phyloP scores from a whole-genome alignment of 2,888 invertebrate species.

The Ochropleura plecta region DNA sequence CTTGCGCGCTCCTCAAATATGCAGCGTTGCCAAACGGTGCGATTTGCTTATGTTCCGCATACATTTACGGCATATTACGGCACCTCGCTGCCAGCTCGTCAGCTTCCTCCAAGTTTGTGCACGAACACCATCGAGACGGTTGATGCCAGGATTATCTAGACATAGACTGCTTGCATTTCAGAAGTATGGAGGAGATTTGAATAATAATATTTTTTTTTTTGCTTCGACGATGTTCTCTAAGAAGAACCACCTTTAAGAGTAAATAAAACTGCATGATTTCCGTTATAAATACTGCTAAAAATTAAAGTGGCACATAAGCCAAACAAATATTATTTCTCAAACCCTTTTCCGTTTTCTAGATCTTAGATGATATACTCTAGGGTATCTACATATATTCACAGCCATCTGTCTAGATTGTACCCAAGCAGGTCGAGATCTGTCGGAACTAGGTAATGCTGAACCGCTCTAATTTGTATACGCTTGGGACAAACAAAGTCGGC shows the following conservation, averaged over 20 bases:
- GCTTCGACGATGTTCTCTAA: neutral
- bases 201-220: neutral
- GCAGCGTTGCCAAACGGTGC: constrained; percentile 44
- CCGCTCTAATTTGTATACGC: neutral
- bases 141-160: neutral
- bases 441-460: neutral
- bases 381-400: neutral
- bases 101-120: constrained; percentile 12
- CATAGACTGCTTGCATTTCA: neutral
- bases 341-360: neutral
- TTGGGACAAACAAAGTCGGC: constrained; percentile 8
- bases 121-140: constrained; percentile 12
- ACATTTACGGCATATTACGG: constrained; percentile 44
- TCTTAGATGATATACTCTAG: neutral
- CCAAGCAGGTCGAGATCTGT: neutral
- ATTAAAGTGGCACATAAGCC: neutral
- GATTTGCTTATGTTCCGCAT: constrained; percentile 51
- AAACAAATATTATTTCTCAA: neutral
- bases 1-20: constrained; percentile 18
- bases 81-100: constrained; percentile 28
- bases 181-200: no score
- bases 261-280: neutral
- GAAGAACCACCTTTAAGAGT: neutral
- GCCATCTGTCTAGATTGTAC: neutral
- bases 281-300: neutral